Evolutionary conservation across 30 jellyfish, hydroid and myxozoan genomes (phyloP).

Genomic region (Cassiopea xamachana): DNA sequence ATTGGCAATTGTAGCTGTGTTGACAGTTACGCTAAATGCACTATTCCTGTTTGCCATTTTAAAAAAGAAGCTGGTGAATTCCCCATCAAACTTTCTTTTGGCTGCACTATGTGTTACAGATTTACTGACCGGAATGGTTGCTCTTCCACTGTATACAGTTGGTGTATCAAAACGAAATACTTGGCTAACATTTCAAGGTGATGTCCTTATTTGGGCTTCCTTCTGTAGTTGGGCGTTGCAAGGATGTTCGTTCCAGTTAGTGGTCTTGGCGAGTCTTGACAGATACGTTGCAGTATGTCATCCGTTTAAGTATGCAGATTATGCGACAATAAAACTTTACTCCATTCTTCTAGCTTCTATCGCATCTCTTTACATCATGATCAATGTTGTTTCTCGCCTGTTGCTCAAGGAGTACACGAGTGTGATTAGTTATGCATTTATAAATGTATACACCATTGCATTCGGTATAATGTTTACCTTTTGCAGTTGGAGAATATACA

Average conservation of each 20-base stretch:
- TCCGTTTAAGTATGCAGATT: conserved; percentile 19
- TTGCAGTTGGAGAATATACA: background rate
- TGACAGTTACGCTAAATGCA: background rate
- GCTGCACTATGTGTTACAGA: background rate
- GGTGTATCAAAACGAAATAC: background rate
- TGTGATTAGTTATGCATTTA: background rate
- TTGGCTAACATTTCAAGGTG: background rate
- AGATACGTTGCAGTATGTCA: conserved; percentile 38
- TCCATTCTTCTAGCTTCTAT: background rate
- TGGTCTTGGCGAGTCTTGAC: conserved; percentile 31
- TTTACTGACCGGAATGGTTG: background rate
- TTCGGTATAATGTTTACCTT: background rate
- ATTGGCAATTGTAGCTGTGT: background rate
- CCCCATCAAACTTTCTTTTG: background rate
- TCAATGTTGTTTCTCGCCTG: background rate
- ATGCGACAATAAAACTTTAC: background rate
- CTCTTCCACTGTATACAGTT: background rate
- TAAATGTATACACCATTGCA: background rate
- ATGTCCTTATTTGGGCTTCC: background rate
- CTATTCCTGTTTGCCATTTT: background rate
- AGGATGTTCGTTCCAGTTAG: conserved; percentile 26
- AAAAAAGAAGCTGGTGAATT: background rate
- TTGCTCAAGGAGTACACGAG: background rate
- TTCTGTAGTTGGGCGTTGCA: background rate
- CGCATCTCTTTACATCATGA: background rate